A percentile compares a stretch with the other conserved stretches of the same genome.
Conservation (phyloP, 2,797 vertebrate genomes). For the Cossypha dichroa region DNA sequence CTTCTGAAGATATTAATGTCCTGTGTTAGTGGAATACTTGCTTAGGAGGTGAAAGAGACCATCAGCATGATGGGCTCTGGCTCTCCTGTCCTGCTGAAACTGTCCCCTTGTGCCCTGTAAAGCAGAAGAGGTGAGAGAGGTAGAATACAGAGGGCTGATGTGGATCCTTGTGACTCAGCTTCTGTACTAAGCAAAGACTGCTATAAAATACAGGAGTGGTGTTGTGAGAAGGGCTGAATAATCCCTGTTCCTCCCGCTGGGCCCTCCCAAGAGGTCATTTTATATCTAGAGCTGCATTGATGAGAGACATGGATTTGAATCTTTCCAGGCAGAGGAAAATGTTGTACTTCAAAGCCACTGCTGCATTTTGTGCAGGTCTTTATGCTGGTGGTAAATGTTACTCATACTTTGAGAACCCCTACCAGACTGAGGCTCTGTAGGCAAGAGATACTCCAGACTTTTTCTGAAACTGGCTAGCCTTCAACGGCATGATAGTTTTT, state of each 20-base stretch:
- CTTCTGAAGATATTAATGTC: neutral
- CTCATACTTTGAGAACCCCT: neutral
- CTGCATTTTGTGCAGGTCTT: neutral
- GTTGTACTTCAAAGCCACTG: neutral
- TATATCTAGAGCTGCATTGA: neutral
- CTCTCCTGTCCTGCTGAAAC: neutral
- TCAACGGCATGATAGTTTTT: neutral
- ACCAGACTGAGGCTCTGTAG: neutral
- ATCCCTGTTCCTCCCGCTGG: neutral
- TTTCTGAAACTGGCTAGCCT: neutral
- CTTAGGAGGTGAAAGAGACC: neutral
- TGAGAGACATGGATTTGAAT: neutral
- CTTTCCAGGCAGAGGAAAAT: neutral
- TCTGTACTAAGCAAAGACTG: neutral
- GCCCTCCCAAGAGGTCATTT: accelerated
- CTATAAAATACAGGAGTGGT: neutral
- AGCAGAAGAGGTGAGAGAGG: neutral
- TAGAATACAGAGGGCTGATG: neutral
- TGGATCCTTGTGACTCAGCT: neutral
- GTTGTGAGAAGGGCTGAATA: neutral
- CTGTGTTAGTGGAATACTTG: neutral
- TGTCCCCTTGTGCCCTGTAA: neutral
- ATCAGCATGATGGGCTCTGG: accelerated
- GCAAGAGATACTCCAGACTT: neutral
- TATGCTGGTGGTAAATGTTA: neutral